Percentiles rank a stretch among this genome's conserved stretches.
Conservation (phyloP, 2,797 vertebrate genomes). For the Caiman crocodilus region DNA sequence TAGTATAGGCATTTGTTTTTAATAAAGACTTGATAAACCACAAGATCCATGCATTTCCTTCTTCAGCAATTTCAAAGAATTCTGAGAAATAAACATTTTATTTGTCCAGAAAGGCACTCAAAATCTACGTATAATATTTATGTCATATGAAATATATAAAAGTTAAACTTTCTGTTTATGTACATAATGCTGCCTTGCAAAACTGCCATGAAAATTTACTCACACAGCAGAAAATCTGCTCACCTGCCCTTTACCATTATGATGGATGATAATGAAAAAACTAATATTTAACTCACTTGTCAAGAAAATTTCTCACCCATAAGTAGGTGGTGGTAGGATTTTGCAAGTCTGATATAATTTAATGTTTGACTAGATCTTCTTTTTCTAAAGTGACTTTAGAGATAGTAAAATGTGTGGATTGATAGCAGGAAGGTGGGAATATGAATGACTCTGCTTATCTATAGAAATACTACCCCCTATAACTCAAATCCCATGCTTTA, state of each 20-base stretch:
- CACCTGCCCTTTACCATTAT: constrained; percentile 14
- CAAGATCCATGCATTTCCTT: neutral
- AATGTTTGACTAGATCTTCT: neutral
- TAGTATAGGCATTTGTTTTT: neutral
- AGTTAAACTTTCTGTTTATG: constrained; percentile 34
- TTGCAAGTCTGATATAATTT: constrained; percentile 13
- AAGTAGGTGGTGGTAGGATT: neutral
- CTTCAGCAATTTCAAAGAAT: neutral
- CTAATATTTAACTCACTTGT: constrained; percentile 57
- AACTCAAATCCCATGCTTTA: neutral
- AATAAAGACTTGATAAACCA: neutral
- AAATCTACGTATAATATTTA: neutral
- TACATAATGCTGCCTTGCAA: constrained; percentile 32
- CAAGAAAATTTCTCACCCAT: neutral
- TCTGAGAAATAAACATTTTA: constrained; percentile 21
- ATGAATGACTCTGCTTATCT: neutral
- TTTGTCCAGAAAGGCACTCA: constrained; percentile 23
- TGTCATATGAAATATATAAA: neutral
- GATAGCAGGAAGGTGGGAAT: neutral
- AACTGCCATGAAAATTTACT: constrained; percentile 54
- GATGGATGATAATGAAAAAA: constrained; percentile 67
- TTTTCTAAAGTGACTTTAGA: neutral
- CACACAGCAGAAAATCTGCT: constrained; percentile 56
- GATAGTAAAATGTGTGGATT: neutral
- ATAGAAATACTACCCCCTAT: neutral